A percentile compares a stretch with the other conserved stretches of the same genome.
Conservation (phyloP, 2,888 invertebrate species). For the Sarcophaga rosellei region DNA sequence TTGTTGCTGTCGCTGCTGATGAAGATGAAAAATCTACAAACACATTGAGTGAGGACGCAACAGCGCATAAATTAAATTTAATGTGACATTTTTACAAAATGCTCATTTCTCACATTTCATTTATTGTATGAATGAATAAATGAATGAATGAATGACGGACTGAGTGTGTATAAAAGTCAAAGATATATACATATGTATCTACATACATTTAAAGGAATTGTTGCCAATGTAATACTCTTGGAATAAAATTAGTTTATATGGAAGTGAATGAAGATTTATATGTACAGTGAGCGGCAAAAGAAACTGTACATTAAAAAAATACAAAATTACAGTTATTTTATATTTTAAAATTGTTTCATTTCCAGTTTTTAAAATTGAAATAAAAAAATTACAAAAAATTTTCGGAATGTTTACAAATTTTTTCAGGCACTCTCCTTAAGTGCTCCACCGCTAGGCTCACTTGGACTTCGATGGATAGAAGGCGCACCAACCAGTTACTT, state of each 20-base stretch:
- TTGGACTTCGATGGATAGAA: no score
- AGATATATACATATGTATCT: not conserved
- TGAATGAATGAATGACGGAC: conserved; percentile 39
- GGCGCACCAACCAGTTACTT: no score
- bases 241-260: conserved; percentile 47
- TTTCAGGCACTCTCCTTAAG: no score
- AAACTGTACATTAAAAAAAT: no score
- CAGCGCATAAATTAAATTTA: conserved; percentile 79
- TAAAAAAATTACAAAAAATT: no score
- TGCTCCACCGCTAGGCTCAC: no score
- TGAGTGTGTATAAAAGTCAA: conserved; percentile 54
- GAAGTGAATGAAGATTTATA: no score
- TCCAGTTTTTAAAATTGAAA: no score
- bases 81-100: conserved; percentile 80
- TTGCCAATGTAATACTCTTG: conserved; percentile 46
- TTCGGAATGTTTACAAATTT: no score
- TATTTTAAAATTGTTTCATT: no score
- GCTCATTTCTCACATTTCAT: conserved; percentile 79
- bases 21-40: conserved; percentile 65
- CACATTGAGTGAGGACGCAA: conserved; percentile 70
- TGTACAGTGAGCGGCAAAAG: no score
- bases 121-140: conserved; percentile 55
- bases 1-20: conserved; percentile 60
- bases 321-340: no score
- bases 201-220: not conserved